These are phyloP conservation scores for Carollia perspicillata DNA, from an alignment of 2,113 vertebrate genomes.

Conservation along the genomic window DNA sequence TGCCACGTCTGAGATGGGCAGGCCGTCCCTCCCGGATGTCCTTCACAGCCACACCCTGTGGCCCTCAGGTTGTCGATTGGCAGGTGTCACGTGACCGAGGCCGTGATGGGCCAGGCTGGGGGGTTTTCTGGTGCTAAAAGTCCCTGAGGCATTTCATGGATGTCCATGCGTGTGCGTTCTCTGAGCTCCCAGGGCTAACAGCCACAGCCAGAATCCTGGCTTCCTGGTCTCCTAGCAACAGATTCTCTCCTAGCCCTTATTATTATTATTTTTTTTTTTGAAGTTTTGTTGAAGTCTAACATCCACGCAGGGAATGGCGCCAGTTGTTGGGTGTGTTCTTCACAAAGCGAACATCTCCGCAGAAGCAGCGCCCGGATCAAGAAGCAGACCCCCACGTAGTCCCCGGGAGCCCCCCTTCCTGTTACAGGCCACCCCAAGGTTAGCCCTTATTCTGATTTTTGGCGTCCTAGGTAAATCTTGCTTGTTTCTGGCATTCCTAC, in stretches of 20 bases:
- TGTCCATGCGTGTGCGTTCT: not conserved
- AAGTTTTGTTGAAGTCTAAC: constrained; percentile 43
- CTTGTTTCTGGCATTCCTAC: not conserved
- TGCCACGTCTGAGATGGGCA: not conserved
- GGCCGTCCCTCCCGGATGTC: too few species aligned
- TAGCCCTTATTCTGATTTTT: not conserved
- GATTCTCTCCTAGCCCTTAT: not conserved
- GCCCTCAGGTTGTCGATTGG: accelerated
- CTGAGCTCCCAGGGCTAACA: not conserved
- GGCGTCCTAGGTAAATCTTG: not conserved
- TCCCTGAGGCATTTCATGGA: not conserved
- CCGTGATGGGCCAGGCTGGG: not conserved
- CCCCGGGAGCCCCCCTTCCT: not conserved
- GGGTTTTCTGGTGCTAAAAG: not conserved
- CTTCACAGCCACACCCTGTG: not conserved
- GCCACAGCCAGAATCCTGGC: constrained; percentile 18
- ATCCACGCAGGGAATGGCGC: not conserved
- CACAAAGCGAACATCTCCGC: not conserved
- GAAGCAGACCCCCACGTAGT: not conserved
- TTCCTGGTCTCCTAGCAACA: constrained; percentile 68
- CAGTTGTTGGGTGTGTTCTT: not conserved
- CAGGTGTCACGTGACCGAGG: not conserved
- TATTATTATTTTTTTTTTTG: not conserved
- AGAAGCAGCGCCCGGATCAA: not conserved
- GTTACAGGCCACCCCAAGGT: too few species aligned